Conservation (phyloP, 2,888 invertebrate species). For the Arenicola marina region DNA sequence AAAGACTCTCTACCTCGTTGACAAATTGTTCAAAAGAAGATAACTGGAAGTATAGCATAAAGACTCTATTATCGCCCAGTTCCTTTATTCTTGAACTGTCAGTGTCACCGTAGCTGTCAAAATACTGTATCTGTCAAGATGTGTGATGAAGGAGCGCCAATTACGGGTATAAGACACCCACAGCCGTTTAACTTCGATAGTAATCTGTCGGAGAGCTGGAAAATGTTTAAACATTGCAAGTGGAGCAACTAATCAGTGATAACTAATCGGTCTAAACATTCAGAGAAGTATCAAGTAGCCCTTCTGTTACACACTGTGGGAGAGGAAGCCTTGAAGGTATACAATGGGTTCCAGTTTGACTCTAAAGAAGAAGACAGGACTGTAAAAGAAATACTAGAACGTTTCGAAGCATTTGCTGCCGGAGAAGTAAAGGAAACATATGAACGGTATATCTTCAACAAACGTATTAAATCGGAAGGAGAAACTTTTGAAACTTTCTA, state of each 20-base stretch:
- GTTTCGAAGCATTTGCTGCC: constrained; percentile 1
- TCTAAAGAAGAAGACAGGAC: not conserved
- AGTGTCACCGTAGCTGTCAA: no score
- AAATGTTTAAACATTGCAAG: constrained; percentile 2
- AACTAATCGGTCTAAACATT: not conserved
- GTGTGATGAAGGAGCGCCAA: no score
- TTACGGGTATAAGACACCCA: no score
- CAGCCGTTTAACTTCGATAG: no score
- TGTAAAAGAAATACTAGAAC: not conserved
- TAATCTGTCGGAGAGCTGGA: not conserved
- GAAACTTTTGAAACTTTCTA: not conserved
- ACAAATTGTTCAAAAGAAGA: no score
- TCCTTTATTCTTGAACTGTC: no score
- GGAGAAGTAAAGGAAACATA: constrained; percentile 1
- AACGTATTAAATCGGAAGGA: not conserved
- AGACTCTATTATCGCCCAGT: no score
- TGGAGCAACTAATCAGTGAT: constrained; percentile 1
- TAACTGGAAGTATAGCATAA: no score
- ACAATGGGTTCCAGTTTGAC: constrained; percentile 4
- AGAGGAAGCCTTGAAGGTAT: not conserved
- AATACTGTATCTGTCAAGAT: no score
- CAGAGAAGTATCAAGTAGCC: not conserved
- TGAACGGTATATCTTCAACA: constrained; percentile 1
- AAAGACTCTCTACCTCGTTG: no score
- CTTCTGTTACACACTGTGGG: not conserved